Conservation (phyloP, 1,140 invertebrate genomes). For the Microplitis mediator region DNA sequence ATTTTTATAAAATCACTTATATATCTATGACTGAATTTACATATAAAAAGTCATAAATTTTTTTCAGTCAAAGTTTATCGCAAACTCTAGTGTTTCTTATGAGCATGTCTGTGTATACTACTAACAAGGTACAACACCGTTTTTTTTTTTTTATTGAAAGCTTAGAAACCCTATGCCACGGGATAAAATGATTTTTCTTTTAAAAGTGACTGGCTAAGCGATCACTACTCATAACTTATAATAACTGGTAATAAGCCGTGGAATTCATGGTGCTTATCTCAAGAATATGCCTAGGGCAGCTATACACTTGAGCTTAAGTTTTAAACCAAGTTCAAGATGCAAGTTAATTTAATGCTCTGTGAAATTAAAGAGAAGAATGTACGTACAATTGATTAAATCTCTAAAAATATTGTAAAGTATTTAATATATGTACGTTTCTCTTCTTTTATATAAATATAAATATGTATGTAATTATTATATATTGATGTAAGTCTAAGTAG, state of each 20-base stretch:
- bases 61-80: not conserved
- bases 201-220: not conserved
- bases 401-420: not conserved
- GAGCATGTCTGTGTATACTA: not conserved
- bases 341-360: constrained; percentile 27
- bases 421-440: not conserved
- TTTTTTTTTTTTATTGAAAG: not conserved
- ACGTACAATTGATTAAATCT: constrained; percentile 27
- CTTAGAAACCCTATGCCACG: not conserved
- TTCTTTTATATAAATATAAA: not conserved
- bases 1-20: no score
- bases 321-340: constrained; percentile 6
- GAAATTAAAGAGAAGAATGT: constrained; percentile 7
- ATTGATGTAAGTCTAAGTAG: not conserved
- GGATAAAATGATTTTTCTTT: constrained; percentile 2
- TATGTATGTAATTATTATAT: not conserved
- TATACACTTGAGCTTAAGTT: constrained; percentile 25
- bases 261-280: constrained; percentile 34
- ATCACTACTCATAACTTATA: constrained; percentile 27
- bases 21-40: not conserved
- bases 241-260: constrained; percentile 35
- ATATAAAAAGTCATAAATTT: not conserved
- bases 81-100: not conserved
- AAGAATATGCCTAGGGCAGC: constrained; percentile 21
- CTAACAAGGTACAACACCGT: not conserved